These are phyloP conservation scores for Andrena chrysosceles DNA, from an alignment of 2,888 invertebrate species.

Conservation along the genomic window DNA sequence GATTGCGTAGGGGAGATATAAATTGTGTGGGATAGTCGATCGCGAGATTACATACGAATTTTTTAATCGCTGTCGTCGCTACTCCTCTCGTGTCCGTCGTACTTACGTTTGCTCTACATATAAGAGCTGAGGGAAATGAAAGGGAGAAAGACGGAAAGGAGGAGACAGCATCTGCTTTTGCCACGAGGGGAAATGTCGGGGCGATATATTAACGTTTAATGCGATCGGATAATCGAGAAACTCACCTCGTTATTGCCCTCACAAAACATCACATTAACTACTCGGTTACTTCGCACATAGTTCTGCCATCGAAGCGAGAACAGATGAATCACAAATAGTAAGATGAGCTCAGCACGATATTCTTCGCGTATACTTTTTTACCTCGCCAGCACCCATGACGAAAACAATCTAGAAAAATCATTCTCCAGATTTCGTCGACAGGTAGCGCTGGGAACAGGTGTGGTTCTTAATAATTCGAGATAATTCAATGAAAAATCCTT, in stretches of 20 bases:
- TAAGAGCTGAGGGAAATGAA: background rate
- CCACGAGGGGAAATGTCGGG: constrained; percentile 36
- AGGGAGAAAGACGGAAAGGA: too few species aligned
- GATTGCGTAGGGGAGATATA: constrained; percentile 1
- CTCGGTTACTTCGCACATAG: constrained; percentile 78
- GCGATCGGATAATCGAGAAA: constrained; percentile 31
- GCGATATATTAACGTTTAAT: constrained; percentile 26
- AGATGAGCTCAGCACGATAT: constrained; percentile 74
- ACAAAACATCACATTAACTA: constrained; percentile 84
- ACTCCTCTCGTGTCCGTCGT: constrained; percentile 14
- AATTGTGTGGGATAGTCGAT: background rate
- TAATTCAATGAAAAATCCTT: background rate
- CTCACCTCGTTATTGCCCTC: constrained; percentile 83
- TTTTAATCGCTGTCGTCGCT: constrained; percentile 32
- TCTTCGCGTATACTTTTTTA: constrained; percentile 57
- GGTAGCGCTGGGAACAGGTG: constrained; percentile 33
- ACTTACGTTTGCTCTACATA: constrained; percentile 32
- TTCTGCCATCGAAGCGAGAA: constrained; percentile 74
- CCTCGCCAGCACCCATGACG: constrained; percentile 49
- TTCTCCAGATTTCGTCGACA: constrained; percentile 14
- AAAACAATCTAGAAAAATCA: constrained; percentile 69
- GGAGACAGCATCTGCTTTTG: constrained; percentile 34
- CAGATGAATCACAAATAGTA: constrained; percentile 72
- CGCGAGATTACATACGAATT: constrained; percentile 20
- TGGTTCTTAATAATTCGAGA: background rate